Percentiles rank a stretch among this genome's conserved stretches.
Evolutionary conservation across 2,113 vertebrate species (phyloP).

Genomic region (Sisor rabdophorus): DNA sequence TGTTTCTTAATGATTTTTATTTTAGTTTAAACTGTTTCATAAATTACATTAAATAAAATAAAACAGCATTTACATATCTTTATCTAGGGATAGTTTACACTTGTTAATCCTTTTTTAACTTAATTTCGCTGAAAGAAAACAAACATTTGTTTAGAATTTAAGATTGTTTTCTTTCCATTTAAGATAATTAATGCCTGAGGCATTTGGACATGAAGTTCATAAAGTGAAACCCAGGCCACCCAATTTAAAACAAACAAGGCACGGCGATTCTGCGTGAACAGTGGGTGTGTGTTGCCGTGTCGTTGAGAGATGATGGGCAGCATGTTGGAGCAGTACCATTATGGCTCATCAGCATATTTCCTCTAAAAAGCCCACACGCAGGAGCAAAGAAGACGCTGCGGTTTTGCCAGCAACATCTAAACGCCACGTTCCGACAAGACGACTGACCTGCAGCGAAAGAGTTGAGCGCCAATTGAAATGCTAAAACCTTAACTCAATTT

Average conservation of each 20-base stretch:
- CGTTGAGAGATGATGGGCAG: constrained; percentile 39
- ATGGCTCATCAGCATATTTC: constrained; percentile 48
- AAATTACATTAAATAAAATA: background rate
- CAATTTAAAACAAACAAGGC: constrained; percentile 32
- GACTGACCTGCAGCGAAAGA: constrained; percentile 29
- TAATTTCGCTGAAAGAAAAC: constrained; percentile 6
- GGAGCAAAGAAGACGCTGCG: background rate
- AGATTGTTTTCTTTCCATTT: constrained; percentile 26
- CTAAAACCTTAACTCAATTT: constrained; percentile 49
- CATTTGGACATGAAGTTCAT: constrained; percentile 7
- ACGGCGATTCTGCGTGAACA: background rate
- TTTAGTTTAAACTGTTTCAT: background rate
- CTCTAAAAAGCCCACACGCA: constrained; percentile 36
- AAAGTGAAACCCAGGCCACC: constrained; percentile 4
- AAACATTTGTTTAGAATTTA: constrained; percentile 12
- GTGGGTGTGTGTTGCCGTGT: constrained; percentile 22
- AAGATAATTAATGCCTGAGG: constrained; percentile 17
- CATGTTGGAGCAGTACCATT: constrained; percentile 34
- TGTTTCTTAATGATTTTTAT: background rate
- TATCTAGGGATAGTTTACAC: background rate
- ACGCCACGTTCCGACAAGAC: constrained; percentile 37
- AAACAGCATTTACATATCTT: background rate
- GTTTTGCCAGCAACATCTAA: constrained; percentile 48
- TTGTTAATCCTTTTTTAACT: constrained; percentile 4
- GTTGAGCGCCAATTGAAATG: constrained; percentile 44